Conservation (phyloP, 2,888 invertebrate species). For the Deilephila porcellus region DNA sequence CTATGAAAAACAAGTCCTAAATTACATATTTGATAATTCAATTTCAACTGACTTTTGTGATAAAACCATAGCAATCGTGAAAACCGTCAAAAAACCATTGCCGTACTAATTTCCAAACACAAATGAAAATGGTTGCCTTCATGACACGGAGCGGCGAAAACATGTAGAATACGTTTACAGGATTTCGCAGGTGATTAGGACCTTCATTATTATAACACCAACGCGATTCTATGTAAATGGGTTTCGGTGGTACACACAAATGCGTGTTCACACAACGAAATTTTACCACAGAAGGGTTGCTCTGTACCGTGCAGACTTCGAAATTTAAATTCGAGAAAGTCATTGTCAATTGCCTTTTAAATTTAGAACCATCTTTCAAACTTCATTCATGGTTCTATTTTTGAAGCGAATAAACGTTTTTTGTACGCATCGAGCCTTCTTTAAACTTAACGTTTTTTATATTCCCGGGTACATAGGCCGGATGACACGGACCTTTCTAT, state of each 20-base stretch:
- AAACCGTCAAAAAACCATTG: neutral
- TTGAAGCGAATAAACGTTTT: neutral
- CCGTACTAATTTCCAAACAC: slow-evolving; percentile 21
- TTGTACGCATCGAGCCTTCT: slow-evolving; percentile 4
- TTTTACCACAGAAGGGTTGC: neutral
- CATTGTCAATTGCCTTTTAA: neutral
- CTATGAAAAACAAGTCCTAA: neutral
- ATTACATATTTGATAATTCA: neutral
- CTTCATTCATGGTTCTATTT: neutral
- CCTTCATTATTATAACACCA: slow-evolving; percentile 48
- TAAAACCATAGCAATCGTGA: neutral
- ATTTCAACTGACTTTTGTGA: neutral
- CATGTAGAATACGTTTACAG: slow-evolving; percentile 27
- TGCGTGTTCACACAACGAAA: slow-evolving; percentile 31
- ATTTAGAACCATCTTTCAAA: neutral
- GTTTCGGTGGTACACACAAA: slow-evolving; percentile 42
- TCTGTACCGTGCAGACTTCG: neutral
- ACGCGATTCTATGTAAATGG: slow-evolving; percentile 46
- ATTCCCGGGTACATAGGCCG: slow-evolving; percentile 34
- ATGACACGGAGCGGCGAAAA: slow-evolving; percentile 20
- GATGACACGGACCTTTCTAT: slow-evolving; percentile 69
- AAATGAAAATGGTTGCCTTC: slow-evolving; percentile 24
- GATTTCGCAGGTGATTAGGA: slow-evolving; percentile 46
- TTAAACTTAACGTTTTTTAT: slow-evolving; percentile 13
- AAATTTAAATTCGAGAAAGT: neutral